Conservation (phyloP, 1,140 invertebrate genomes). For the Zaprionus nigranus region DNA sequence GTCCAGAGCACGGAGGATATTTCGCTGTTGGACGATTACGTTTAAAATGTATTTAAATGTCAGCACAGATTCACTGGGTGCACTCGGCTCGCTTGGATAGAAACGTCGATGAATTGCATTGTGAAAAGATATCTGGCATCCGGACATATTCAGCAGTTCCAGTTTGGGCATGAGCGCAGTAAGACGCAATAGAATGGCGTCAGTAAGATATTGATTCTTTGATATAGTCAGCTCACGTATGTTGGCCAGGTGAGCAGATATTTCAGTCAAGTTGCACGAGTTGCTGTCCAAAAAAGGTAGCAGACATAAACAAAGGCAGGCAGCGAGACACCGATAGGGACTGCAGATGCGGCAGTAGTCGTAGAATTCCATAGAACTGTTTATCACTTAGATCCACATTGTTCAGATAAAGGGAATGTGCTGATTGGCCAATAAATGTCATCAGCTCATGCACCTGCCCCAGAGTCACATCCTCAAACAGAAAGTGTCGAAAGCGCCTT, state of each 20-base stretch:
- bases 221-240: constrained; percentile 87
- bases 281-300: constrained; percentile 87
- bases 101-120: constrained; percentile 88
- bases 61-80: constrained; percentile 87
- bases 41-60: constrained; percentile 89
- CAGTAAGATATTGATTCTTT: constrained; percentile 89
- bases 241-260: constrained; percentile 86
- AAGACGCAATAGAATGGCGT: constrained; percentile 89
- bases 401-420: constrained; percentile 84
- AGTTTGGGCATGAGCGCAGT: constrained; percentile 87
- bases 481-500: constrained; percentile 86
- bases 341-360: constrained; percentile 86
- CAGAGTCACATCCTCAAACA: constrained; percentile 87
- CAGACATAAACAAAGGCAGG: constrained; percentile 90
- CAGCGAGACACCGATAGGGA: constrained; percentile 87
- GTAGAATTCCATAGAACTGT: constrained; percentile 86
- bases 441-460: constrained; percentile 81
- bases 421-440: constrained; percentile 83
- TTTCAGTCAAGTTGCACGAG: constrained; percentile 84
- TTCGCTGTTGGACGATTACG: constrained; percentile 86
- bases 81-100: constrained; percentile 85
- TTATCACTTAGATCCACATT: constrained; percentile 88
- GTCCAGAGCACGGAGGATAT: constrained; percentile 86
- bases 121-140: constrained; percentile 89
- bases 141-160: constrained; percentile 87